Conservation (phyloP, 1,140 invertebrate species). For the Tetramorium parvispinum region DNA sequence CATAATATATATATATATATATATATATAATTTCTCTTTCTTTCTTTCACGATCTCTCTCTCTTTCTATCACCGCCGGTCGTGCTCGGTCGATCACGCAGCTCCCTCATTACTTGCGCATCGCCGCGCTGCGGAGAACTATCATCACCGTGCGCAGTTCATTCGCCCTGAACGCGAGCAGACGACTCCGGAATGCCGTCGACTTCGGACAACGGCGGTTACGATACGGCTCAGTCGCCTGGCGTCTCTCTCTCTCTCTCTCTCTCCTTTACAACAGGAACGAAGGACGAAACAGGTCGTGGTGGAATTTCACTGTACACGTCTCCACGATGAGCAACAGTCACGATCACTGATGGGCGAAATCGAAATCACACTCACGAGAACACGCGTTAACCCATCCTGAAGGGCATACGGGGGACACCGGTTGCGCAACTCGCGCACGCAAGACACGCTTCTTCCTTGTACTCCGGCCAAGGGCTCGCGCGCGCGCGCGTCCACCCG, state of each 20-base stretch:
- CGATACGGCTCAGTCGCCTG: neutral
- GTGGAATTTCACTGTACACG: neutral
- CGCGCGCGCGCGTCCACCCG: neutral
- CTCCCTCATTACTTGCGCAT: constrained; percentile 65
- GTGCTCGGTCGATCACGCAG: constrained; percentile 73
- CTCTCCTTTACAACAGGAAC: neutral
- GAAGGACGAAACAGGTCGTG: neutral
- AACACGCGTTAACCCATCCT: constrained; percentile 29
- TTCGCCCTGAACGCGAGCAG: constrained; percentile 46
- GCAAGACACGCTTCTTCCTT: neutral
- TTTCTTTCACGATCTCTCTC: neutral
- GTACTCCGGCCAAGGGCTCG: neutral
- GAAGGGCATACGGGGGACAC: neutral
- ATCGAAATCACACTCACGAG: constrained; percentile 29
- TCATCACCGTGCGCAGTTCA: constrained; percentile 62
- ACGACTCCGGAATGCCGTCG: constrained; percentile 38
- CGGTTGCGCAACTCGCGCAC: neutral
- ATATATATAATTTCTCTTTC: constrained; percentile 1
- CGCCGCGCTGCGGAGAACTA: constrained; percentile 40
- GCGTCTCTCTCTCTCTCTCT: neutral
- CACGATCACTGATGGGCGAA: constrained; percentile 15
- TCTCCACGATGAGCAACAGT: neutral
- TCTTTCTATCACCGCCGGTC: constrained; percentile 29
- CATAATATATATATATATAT: no score
- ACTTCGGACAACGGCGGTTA: constrained; percentile 32